phyloP scores from a whole-genome alignment of 2,888 invertebrate genomes.

The Ametastegia equiseti region DNA sequence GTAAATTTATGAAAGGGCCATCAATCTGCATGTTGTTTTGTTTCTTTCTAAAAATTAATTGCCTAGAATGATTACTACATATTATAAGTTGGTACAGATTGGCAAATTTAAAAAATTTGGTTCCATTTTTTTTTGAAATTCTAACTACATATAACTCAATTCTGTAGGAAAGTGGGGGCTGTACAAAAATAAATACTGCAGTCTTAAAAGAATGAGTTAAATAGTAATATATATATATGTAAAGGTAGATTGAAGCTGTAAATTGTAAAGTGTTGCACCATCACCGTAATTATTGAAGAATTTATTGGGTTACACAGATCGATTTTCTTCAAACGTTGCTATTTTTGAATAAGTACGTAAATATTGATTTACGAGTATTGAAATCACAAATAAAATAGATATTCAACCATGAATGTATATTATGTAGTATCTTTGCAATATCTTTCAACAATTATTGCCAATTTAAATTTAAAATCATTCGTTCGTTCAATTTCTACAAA shows the following conservation, averaged over 20 bases:
- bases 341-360: conserved; percentile 5
- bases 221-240: too few relatives aligned
- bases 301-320: conserved; percentile 47
- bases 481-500: background rate
- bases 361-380: background rate
- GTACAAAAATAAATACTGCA: conserved; percentile 74
- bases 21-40: conserved; percentile 31
- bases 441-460: conserved; percentile 34
- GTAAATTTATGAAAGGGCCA: conserved; percentile 1
- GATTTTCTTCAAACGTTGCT: background rate
- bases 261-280: conserved; percentile 67
- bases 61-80: background rate
- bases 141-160: conserved; percentile 55
- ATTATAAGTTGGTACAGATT: background rate
- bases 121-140: conserved; percentile 2
- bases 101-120: background rate
- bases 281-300: conserved; percentile 64
- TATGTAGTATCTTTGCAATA: too few relatives aligned
- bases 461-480: conserved; percentile 8
- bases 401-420: background rate
- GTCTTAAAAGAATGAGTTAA: conserved; percentile 65
- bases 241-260: conserved; percentile 66
- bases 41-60: too few relatives aligned
- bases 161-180: too few relatives aligned
- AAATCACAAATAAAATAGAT: background rate